Evolutionary conservation across 2,797 vertebrate species (phyloP).

Genomic region (Oreochromis mossambicus): DNA sequence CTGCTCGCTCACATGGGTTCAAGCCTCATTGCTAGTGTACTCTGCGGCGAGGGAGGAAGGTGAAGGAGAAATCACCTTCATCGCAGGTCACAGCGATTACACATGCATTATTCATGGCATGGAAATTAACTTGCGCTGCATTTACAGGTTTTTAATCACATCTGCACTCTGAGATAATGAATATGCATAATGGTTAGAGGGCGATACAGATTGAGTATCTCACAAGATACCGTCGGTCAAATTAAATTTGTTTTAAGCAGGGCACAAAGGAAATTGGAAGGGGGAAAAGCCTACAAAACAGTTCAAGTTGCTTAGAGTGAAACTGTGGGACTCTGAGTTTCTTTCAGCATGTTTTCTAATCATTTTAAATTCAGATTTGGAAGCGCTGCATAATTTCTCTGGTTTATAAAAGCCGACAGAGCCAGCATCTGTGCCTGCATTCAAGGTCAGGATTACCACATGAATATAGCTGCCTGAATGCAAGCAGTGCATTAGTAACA

Average conservation of each 20-base stretch:
- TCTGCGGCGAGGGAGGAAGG: conserved; percentile 8
- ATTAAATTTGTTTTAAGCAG: conserved; percentile 43
- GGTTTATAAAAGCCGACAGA: conserved; percentile 21
- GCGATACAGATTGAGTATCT: conserved; percentile 53
- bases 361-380: conserved; percentile 11
- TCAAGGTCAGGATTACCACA: conserved; percentile 54
- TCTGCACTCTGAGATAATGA: conserved; percentile 69
- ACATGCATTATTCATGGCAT: conserved; percentile 75
- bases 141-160: conserved; percentile 78
- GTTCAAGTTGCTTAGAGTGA: neutral
- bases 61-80: conserved; percentile 72
- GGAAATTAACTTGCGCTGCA: conserved; percentile 70
- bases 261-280: neutral
- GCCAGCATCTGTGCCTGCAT: conserved; percentile 10
- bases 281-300: neutral
- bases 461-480: conserved; percentile 18
- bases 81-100: conserved; percentile 62
- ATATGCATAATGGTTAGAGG: conserved; percentile 69
- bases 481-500: conserved; percentile 23
- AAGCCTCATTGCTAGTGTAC: neutral
- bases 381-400: conserved; percentile 18
- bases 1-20: neutral
- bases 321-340: neutral
- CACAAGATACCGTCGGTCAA: conserved; percentile 43
- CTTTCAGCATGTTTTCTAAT: neutral